Conservation (phyloP, 2,888 invertebrate genomes). For the Lithosia quadra region DNA sequence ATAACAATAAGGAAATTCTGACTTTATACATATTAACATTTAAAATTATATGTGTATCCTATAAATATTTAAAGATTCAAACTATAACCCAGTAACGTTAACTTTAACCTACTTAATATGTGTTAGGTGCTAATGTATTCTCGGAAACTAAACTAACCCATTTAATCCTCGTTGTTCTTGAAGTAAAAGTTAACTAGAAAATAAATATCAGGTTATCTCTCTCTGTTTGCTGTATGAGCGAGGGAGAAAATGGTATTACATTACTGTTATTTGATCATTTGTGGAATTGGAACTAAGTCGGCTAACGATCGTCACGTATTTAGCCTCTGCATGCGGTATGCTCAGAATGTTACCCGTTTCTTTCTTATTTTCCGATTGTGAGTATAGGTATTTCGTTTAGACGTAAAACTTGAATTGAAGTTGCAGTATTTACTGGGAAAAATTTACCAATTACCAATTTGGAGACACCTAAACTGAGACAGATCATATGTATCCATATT, state of each 20-base stretch:
- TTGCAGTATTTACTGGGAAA: not conserved
- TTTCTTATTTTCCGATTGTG: not conserved
- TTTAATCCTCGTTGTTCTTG: conserved; percentile 1
- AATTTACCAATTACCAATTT: not conserved
- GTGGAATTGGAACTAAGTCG: not conserved
- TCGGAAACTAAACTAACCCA: conserved; percentile 13
- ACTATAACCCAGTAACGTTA: conserved; percentile 10
- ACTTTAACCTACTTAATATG: conserved; percentile 8
- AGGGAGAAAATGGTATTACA: not conserved
- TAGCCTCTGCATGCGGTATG: not conserved
- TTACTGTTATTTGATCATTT: not conserved
- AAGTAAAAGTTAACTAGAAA: conserved; percentile 10
- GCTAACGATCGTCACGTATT: not conserved
- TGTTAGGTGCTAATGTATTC: conserved; percentile 10
- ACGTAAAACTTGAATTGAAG: not conserved
- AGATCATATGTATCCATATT: not conserved
- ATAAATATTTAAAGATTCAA: conserved; percentile 17
- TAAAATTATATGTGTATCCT: not conserved
- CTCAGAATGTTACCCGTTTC: not conserved
- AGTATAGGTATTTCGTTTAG: not conserved
- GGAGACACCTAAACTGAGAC: not conserved
- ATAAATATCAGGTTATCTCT: conserved; percentile 3
- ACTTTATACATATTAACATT: not conserved
- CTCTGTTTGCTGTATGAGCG: not conserved
- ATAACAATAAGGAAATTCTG: not conserved